These are phyloP conservation scores for Leptonema lineaticorne DNA, from an alignment of 1,140 invertebrate species.

Conservation along the genomic window DNA sequence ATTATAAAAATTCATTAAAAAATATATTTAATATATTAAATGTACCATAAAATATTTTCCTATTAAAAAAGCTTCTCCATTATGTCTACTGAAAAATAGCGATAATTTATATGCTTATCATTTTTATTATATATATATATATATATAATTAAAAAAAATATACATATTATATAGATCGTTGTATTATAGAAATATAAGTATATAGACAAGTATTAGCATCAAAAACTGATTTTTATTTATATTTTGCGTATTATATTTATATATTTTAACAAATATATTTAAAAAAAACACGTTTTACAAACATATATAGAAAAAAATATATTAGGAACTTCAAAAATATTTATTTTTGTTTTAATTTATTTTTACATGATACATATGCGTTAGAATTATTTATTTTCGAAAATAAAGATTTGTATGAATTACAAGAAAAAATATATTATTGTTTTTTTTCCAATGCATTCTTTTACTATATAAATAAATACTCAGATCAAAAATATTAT, in stretches of 20 bases:
- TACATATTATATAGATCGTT: not conserved
- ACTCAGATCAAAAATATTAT: not conserved
- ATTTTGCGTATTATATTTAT: not conserved
- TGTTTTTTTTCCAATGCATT: not conserved
- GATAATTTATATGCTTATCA: no score
- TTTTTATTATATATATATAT: constrained; percentile 1
- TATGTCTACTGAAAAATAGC: no score
- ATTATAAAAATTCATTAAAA: no score
- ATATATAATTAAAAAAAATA: not conserved
- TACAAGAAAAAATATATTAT: not conserved
- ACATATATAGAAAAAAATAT: no score
- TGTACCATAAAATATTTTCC: not conserved
- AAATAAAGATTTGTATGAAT: constrained; percentile 11
- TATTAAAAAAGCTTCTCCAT: no score
- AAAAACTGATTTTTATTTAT: constrained; percentile 13
- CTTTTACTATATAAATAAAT: no score
- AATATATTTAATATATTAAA: constrained; percentile 5
- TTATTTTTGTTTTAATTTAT: no score
- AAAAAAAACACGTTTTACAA: no score
- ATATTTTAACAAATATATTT: not conserved
- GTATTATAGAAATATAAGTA: constrained; percentile 18
- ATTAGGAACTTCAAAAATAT: no score
- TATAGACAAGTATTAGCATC: constrained; percentile 16
- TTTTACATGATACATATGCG: not conserved
- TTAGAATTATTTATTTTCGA: constrained; percentile 2